phyloP scores from a whole-genome alignment of 1,140 invertebrate species.

The Drosophila baimaii region DNA sequence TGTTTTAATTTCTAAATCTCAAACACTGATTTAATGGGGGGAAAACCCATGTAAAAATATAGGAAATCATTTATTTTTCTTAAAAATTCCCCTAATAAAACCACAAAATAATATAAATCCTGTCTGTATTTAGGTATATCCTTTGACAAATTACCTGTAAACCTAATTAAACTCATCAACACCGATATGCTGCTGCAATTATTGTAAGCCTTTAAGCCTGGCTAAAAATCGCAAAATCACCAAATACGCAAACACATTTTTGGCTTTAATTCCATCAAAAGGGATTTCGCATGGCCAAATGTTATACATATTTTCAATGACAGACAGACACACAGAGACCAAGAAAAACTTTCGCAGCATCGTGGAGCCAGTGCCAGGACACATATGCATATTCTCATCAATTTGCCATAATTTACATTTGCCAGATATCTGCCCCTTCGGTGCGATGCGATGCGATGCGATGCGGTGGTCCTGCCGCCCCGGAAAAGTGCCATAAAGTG shows the following conservation, averaged over 20 bases:
- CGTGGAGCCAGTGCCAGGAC: slow-evolving; percentile 2
- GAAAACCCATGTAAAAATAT: not conserved
- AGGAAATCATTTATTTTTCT: not conserved
- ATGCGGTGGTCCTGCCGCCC: not conserved
- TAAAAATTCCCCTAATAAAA: not conserved
- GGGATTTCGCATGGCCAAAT: slow-evolving; percentile 4
- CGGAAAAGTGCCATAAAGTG: slow-evolving; percentile 73
- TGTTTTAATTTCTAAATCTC: no score
- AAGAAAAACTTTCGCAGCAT: slow-evolving; percentile 24
- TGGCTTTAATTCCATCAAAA: not conserved
- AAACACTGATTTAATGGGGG: not conserved
- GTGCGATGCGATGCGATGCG: not conserved
- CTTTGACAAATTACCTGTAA: not conserved
- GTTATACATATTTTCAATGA: slow-evolving; percentile 15
- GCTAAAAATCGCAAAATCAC: not conserved
- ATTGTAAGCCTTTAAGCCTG: not conserved
- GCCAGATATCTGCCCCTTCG: slow-evolving; percentile 18
- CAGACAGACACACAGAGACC: not conserved
- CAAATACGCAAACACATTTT: not conserved
- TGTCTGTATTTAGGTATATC: not conserved
- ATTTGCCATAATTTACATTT: slow-evolving; percentile 69
- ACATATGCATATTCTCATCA: slow-evolving; percentile 56
- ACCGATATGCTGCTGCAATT: not conserved
- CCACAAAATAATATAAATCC: not conserved
- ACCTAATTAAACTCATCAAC: not conserved